Base-by-base conservation (phyloP, 2,113 vertebrate species). In the Callionymus lyra region DNA sequence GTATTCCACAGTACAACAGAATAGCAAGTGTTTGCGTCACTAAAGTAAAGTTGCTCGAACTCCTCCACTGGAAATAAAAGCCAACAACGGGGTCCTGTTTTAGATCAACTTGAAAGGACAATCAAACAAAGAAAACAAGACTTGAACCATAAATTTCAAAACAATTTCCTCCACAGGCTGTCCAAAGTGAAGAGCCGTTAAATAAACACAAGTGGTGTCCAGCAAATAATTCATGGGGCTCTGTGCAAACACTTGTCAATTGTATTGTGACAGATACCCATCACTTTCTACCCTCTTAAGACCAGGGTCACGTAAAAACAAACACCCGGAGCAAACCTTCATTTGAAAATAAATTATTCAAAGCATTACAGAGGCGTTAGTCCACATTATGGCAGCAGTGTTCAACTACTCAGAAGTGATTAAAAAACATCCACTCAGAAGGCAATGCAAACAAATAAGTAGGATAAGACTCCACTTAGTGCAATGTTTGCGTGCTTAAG, bases 161-260 rank as follows among this genome's bases (percentile, higher is more conserved):
- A 50, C 68, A 65, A 78, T 75, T 77, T 79, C 65, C 68, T 72
- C 12, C 21, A 47, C 49, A 37, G 32, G 33, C 56, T 38, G 2
- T 34, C 38, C 15, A 19, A 56, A 72, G 74, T 50, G 56, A 72
- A 49, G 50, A 63, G 35, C 34, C 34, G 32, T 17, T 44, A 17
- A 66, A 72, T 49, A 66, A 74, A 74, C 63, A 80, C 73, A 72
- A 74, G 71, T 63, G 39, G 67, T 77, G 74, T 77, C 76, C 44
- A 14, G 42, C 32, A 31, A 41, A 57, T 80, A 72, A 82, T 70
- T 81, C 73, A 81, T 42, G 62, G 39, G 14, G 38, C 38, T 38
- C 19, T 16, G 53, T 36, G 45, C 27, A 16, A 40, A 34, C 72
- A 50, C 73, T 70, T 15, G 41, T 77, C 70, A 70, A 27, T 9